Percentiles rank a stretch among this genome's conserved stretches.
phyloP scores from a whole-genome alignment of 30 jellyfish, hydroid and myxozoan genomes.

The Pseudorhiza aurosa region DNA sequence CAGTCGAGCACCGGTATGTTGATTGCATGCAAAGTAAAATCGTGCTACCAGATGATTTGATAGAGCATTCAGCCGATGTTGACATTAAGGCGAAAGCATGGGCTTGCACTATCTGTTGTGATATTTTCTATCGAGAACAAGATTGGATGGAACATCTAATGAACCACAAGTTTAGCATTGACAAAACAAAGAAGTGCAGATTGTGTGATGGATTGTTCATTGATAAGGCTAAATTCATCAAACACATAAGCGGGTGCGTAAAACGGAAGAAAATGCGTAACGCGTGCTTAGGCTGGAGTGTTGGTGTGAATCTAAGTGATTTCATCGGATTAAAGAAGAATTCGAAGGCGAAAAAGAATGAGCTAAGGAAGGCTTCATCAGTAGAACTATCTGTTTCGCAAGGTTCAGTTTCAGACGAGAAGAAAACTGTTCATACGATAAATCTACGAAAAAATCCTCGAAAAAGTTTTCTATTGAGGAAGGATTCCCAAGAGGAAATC shows the following conservation, averaged over 20 bases:
- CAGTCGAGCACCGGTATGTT: slow-evolving; percentile 12
- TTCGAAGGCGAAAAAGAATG: background rate
- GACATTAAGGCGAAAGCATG: background rate
- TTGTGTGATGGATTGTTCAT: background rate
- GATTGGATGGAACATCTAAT: slow-evolving; percentile 18
- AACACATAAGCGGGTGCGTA: slow-evolving; percentile 5
- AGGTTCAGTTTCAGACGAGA: too few relatives aligned
- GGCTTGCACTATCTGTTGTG: slow-evolving; percentile 16
- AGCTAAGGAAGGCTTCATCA: background rate
- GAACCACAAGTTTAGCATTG: background rate
- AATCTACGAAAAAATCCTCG: too few relatives aligned
- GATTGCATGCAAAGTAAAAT: background rate
- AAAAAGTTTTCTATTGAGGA: too few relatives aligned
- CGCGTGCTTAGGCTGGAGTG: background rate
- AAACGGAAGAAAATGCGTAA: background rate
- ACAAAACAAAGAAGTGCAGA: background rate
- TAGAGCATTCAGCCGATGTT: background rate
- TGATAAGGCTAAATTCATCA: background rate
- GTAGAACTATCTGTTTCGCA: too few relatives aligned
- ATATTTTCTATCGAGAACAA: background rate
- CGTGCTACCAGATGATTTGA: background rate
- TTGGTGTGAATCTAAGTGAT: background rate
- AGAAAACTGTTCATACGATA: too few relatives aligned
- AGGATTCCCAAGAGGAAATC: too few relatives aligned
- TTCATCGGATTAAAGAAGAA: background rate